phyloP scores from a whole-genome alignment of 2,888 invertebrate species.

The Drosophila mimica region DNA sequence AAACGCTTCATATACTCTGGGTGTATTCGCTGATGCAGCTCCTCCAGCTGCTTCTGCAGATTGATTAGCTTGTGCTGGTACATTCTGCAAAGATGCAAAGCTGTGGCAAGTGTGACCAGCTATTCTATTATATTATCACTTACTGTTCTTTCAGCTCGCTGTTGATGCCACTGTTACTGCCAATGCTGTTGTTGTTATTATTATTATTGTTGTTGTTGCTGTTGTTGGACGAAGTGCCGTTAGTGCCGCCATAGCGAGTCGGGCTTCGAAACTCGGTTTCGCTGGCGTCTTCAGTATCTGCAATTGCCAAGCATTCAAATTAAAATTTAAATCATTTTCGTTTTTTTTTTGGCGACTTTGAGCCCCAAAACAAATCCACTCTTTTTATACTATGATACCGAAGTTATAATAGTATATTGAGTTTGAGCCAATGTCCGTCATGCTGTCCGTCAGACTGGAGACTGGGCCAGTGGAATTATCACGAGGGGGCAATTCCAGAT shows the following conservation, averaged over 20 bases:
- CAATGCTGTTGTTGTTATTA: slow-evolving; percentile 33
- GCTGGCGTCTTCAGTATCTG: slow-evolving; percentile 98
- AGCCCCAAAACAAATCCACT: background rate
- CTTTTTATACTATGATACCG: background rate
- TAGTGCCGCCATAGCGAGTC: slow-evolving; percentile 70
- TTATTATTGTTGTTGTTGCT: slow-evolving; percentile 47
- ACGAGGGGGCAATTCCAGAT: too few relatives aligned
- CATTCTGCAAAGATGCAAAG: slow-evolving; percentile 87
- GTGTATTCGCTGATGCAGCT: slow-evolving; percentile 93
- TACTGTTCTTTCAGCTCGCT: slow-evolving; percentile 85
- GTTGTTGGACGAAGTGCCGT: slow-evolving; percentile 61
- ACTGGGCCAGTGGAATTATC: too few relatives aligned
- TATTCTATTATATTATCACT: slow-evolving; percentile 29
- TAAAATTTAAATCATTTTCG: slow-evolving; percentile 20
- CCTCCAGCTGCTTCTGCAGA: slow-evolving; percentile 95
- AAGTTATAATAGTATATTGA: too few relatives aligned
- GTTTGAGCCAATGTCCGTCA: too few relatives aligned
- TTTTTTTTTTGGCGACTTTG: slow-evolving; percentile 8
- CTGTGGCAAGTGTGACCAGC: background rate
- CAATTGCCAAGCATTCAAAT: slow-evolving; percentile 21
- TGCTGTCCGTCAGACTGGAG: too few relatives aligned
- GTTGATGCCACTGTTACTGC: slow-evolving; percentile 81
- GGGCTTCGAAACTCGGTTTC: slow-evolving; percentile 94
- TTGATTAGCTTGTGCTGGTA: slow-evolving; percentile 95
- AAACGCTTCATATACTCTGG: slow-evolving; percentile 94